Percentiles rank a stretch among this genome's conserved stretches.
These are phyloP conservation scores for Naja naja DNA, from an alignment of 2,113 vertebrate species.

Conservation along the genomic window DNA sequence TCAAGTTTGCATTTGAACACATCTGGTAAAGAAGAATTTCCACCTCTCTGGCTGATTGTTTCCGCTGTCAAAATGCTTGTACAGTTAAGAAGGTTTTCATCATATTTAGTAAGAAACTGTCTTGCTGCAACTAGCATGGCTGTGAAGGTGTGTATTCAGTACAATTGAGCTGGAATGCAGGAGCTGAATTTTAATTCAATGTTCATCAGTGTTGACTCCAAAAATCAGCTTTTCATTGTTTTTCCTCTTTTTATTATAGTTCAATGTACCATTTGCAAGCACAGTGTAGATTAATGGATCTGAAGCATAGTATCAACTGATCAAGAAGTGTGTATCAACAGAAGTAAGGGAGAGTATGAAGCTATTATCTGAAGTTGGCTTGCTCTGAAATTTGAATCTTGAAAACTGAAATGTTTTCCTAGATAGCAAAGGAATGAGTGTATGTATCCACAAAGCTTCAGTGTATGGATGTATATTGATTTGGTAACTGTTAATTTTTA, in stretches of 20 bases:
- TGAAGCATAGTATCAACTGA: background rate
- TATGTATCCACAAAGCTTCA: background rate
- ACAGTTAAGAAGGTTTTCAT: background rate
- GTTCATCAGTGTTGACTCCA: background rate
- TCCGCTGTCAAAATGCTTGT: background rate
- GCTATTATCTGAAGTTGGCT: background rate
- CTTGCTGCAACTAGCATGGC: background rate
- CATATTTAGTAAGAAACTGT: background rate
- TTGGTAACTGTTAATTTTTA: slow-evolving; percentile 34
- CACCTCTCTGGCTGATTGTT: background rate
- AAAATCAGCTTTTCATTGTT: background rate
- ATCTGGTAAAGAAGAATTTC: background rate
- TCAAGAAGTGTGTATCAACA: background rate
- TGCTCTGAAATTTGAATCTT: background rate
- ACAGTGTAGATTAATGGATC: background rate
- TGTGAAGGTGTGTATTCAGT: background rate
- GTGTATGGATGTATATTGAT: background rate
- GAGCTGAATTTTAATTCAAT: background rate
- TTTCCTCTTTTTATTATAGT: background rate
- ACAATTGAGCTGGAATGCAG: background rate
- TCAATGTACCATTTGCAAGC: background rate
- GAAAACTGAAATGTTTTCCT: background rate
- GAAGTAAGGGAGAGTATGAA: background rate
- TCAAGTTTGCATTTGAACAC: background rate
- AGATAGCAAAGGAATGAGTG: background rate